phyloP scores from a whole-genome alignment of 2,888 invertebrate genomes.

The Lasioglossum pauxillum region DNA sequence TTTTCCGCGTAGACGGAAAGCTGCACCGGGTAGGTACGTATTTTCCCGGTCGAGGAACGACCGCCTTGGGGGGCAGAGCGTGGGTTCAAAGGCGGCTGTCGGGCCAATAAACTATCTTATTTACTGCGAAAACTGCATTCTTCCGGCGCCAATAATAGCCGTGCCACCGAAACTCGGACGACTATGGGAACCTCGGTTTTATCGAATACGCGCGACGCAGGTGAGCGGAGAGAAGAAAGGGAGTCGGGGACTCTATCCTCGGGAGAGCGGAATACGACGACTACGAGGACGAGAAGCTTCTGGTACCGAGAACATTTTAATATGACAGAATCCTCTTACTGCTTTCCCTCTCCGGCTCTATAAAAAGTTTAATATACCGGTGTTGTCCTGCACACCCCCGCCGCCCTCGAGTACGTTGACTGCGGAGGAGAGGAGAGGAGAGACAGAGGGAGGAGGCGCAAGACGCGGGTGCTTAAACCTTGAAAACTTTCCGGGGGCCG shows the following conservation, averaged over 20 bases:
- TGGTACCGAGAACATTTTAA: constrained; percentile 61
- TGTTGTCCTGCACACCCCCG: constrained; percentile 58
- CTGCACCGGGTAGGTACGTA: neutral
- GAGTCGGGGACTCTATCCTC: neutral
- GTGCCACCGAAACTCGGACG: constrained; percentile 23
- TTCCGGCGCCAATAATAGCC: constrained; percentile 41
- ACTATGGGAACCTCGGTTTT: constrained; percentile 22
- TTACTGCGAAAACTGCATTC: constrained; percentile 31
- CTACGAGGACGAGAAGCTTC: constrained; percentile 13
- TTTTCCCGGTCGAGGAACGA: neutral
- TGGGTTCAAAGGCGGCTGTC: constrained; percentile 21
- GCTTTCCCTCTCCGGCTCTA: constrained; percentile 52
- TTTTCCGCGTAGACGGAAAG: constrained; percentile 12
- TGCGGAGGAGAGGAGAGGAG: neutral
- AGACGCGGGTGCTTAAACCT: constrained; percentile 68
- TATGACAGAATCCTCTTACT: constrained; percentile 77
- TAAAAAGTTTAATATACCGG: constrained; percentile 80
- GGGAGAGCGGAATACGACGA: constrained; percentile 35
- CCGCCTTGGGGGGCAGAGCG: neutral
- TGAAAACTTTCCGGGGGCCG: constrained; percentile 76
- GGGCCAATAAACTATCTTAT: constrained; percentile 38
- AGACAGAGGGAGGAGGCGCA: neutral
- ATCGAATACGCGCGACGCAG: constrained; percentile 28
- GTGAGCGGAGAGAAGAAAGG: constrained; percentile 15
- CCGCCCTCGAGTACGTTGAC: constrained; percentile 34